These are phyloP conservation scores for Pristis pectinata DNA, from an alignment of 2,797 vertebrate species.

Conservation along the genomic window DNA sequence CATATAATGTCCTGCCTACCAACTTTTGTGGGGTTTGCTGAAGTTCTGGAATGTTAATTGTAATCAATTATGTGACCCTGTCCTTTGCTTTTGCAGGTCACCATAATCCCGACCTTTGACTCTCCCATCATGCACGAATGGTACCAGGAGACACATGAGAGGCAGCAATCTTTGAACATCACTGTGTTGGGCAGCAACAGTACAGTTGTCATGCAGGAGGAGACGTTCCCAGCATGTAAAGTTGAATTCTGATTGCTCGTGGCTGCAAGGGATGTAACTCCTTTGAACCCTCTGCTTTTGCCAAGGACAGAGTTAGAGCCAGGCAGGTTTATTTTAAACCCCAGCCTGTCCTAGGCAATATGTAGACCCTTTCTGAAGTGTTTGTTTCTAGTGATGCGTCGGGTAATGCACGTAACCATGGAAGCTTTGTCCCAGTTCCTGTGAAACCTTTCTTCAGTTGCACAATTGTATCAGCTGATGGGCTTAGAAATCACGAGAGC, in stretches of 20 bases:
- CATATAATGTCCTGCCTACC: not conserved
- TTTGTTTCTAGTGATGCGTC: not conserved
- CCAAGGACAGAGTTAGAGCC: not conserved
- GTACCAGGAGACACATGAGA: conserved; percentile 78
- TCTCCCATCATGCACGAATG: conserved; percentile 79
- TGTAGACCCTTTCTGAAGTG: not conserved
- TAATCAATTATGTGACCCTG: not conserved
- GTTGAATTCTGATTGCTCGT: conserved; percentile 75
- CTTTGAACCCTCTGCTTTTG: not conserved
- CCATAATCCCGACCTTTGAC: conserved; percentile 84
- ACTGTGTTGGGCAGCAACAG: conserved; percentile 87
- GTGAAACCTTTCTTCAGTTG: not conserved
- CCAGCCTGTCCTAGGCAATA: not conserved
- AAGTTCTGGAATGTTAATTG: not conserved
- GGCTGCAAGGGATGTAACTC: fast-evolving
- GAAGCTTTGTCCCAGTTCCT: not conserved
- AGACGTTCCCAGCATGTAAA: conserved; percentile 92
- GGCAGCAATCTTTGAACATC: conserved; percentile 68
- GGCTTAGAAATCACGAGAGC: too few relatives aligned
- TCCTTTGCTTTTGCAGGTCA: conserved; percentile 61
- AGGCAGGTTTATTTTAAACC: not conserved
- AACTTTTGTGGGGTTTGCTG: not conserved
- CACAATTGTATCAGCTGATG: not conserved
- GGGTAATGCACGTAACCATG: not conserved
- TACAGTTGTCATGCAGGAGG: conserved; percentile 92